These are phyloP conservation scores for Leptodactylus fallax DNA, from an alignment of 2,797 vertebrate genomes.

Conservation along the genomic window DNA sequence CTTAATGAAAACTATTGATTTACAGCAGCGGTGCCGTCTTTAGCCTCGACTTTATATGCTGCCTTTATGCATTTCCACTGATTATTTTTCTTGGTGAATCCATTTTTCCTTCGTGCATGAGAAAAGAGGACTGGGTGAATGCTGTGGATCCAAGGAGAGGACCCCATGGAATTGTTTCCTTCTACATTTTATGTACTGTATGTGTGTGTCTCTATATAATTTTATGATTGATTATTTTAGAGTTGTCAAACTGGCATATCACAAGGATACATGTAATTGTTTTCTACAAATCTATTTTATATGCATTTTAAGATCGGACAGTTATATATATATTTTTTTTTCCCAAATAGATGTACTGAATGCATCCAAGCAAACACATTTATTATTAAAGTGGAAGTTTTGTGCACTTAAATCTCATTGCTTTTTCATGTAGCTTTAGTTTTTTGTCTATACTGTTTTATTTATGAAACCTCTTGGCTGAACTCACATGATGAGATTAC, in stretches of 20 bases:
- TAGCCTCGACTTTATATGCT: not conserved
- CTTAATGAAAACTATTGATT: not conserved
- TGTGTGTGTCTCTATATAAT: no score
- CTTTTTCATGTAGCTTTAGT: slow-evolving; percentile 1
- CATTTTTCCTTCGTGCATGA: no score
- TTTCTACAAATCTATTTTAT: not conserved
- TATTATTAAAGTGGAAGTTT: slow-evolving; percentile 1
- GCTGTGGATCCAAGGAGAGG: no score
- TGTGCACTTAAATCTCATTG: not conserved
- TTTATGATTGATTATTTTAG: not conserved
- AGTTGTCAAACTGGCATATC: not conserved
- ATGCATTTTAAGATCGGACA: not conserved
- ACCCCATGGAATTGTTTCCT: no score
- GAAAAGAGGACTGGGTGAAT: no score
- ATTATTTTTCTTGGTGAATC: no score
- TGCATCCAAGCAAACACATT: not conserved
- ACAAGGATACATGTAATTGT: not conserved
- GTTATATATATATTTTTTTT: no score
- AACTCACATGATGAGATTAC: not conserved
- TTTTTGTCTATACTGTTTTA: slow-evolving; percentile 33
- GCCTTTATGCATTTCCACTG: not conserved
- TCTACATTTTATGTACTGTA: no score
- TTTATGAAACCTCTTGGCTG: slow-evolving; percentile 24
- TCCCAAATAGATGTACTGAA: not conserved
- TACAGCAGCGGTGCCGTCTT: not conserved